phyloP scores from a whole-genome alignment of 1,140 invertebrate species.

The Anoplolepis gracilipes region DNA sequence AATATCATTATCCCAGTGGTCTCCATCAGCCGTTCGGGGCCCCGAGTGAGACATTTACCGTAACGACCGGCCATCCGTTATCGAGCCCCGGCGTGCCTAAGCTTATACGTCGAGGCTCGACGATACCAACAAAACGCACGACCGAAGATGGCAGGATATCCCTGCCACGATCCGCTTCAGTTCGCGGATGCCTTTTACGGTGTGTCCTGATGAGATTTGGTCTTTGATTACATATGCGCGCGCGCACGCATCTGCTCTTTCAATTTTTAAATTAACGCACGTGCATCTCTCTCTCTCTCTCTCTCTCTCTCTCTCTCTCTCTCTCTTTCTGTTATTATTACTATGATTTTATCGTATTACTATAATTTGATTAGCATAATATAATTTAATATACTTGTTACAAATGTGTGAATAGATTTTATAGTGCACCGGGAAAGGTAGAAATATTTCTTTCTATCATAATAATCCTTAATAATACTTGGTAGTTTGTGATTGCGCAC shows the following conservation, averaged over 20 bases:
- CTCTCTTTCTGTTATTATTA: no score
- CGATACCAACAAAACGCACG: conserved; percentile 62
- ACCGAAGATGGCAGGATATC: conserved; percentile 60
- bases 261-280: conserved; percentile 6
- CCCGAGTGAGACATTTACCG: conserved; percentile 79
- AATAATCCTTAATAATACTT: conserved; percentile 48
- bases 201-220: background rate
- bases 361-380: background rate
- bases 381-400: background rate
- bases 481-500: conserved; percentile 6
- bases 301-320: no score
- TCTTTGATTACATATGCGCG: background rate
- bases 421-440: background rate
- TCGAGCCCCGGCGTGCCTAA: conserved; percentile 68
- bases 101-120: conserved; percentile 52
- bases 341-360: background rate
- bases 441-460: background rate
- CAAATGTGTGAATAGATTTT: background rate
- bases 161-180: conserved; percentile 20
- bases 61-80: conserved; percentile 78
- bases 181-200: background rate
- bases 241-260: background rate
- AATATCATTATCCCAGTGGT: conserved; percentile 82
- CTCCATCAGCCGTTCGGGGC: conserved; percentile 69
- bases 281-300: no score